Percentiles rank a stretch among this genome's conserved stretches.
phyloP scores from a whole-genome alignment of 2,113 vertebrate genomes.

The Lepisosteus oculatus region DNA sequence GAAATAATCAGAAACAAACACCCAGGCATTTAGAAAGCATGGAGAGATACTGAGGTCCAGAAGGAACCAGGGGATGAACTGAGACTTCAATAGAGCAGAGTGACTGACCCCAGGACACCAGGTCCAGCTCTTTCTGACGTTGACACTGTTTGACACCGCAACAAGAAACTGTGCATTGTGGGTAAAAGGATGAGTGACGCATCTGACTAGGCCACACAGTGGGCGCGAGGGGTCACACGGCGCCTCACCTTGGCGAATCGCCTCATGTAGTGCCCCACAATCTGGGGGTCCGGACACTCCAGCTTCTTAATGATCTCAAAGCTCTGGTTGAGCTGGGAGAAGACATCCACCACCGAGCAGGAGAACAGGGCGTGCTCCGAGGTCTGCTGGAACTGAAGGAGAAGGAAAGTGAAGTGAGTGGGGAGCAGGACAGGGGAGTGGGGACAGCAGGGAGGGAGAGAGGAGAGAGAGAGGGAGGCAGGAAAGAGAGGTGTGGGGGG shows the following conservation, averaged over 20 bases:
- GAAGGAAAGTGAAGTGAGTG: conserved; percentile 12
- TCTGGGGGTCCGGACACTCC: conserved; percentile 94
- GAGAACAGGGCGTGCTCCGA: conserved; percentile 96
- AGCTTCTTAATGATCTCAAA: conserved; percentile 98
- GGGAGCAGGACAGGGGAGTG: conserved; percentile 16
- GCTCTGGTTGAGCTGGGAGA: conserved; percentile 98
- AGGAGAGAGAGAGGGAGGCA: background rate
- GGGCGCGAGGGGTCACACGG: too few species aligned
- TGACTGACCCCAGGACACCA: background rate
- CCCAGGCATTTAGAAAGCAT: background rate
- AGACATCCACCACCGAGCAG: conserved; percentile 96
- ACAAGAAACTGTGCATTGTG: too few species aligned
- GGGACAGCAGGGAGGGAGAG: conserved; percentile 5
- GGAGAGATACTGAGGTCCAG: background rate
- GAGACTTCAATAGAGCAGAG: background rate
- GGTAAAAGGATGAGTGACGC: too few species aligned
- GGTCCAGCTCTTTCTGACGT: too few species aligned
- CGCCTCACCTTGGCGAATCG: conserved; percentile 88
- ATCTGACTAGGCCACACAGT: too few species aligned
- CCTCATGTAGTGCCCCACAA: conserved; percentile 96
- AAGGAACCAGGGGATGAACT: background rate
- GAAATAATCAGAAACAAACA: background rate
- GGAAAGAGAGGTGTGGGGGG: background rate
- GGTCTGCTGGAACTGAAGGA: conserved; percentile 89
- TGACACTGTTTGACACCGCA: too few species aligned